These are phyloP conservation scores for Xanthorhoe spadicearia DNA, from an alignment of 2,888 invertebrate genomes.

Conservation along the genomic window DNA sequence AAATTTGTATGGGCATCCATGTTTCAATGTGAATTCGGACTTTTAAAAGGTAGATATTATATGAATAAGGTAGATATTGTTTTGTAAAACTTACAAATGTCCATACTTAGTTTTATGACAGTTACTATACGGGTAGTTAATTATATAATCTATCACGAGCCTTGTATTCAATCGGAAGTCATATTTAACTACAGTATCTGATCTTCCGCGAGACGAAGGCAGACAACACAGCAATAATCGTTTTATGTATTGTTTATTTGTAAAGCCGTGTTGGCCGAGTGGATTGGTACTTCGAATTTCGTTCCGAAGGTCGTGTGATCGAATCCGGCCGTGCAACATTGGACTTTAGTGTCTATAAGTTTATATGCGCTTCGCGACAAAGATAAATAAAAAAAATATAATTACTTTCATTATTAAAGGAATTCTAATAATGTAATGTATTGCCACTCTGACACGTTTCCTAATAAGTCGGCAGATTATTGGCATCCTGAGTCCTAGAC, in stretches of 20 bases:
- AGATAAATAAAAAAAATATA: too few species aligned
- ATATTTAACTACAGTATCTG: background rate
- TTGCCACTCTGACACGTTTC: constrained; percentile 16
- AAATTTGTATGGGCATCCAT: too few species aligned
- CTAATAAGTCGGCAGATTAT: constrained; percentile 24
- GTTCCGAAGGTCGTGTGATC: too few species aligned
- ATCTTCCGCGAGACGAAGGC: background rate
- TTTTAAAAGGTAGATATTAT: too few species aligned
- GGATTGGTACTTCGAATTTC: too few species aligned
- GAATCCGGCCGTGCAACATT: too few species aligned
- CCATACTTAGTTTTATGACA: background rate
- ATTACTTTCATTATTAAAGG: constrained; percentile 11
- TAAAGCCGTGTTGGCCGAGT: too few species aligned
- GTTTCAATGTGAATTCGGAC: too few species aligned
- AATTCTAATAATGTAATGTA: constrained; percentile 13
- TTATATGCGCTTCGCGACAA: too few species aligned
- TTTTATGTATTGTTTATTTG: background rate
- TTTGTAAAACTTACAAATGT: background rate
- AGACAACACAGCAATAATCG: background rate
- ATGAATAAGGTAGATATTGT: too few species aligned
- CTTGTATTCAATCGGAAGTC: background rate
- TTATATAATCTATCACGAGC: background rate
- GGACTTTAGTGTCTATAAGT: too few species aligned
- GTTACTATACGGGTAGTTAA: background rate
- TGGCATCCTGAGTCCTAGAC: constrained; percentile 10